Base-by-base conservation (phyloP, 2,888 invertebrate genomes). In the Trissolcus brochymenae region DNA sequence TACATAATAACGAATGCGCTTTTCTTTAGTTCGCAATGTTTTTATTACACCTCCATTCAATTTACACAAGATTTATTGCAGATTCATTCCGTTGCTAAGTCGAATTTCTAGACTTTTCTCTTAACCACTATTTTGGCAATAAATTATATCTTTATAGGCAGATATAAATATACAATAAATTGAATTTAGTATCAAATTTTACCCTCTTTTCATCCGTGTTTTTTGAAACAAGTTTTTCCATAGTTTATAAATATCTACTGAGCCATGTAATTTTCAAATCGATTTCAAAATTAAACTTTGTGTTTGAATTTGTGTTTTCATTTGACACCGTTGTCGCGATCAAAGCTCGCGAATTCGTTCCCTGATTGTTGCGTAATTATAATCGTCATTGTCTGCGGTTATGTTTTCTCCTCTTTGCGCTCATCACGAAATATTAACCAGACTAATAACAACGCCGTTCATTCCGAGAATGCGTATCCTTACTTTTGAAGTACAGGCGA, bases 1-100 rank as follows among this genome's bases (percentile, higher is more conserved):
- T 84, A 83, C 84, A 76, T 84, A 62, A 29, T 13, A 46, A 55
- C 29, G 17, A 55, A 25, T 46, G 21, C 53, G 53, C 13, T 55
- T 35, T 35, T 19, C 19, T 14, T 25, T 21, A n/a, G 13, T 59
- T 62, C 6, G 29, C 51, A 19, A 43, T 2, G 4, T 41, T 57
- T 41, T 41, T 57, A 16, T 46, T 16, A 46, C n/a, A 16, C n/a
- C 14, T 6, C 11, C 16, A 51, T 51, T 51, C 51, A 51, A 51
- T 51, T 19, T 35, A 35, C 35, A 35, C 35, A 35, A 35, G 35
- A 35, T 35, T 35, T 35, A 35, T 35, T 35, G 35, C 35, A 35
- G 35, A 35, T 35, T 35, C 35, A 51, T 51, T 17, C 46, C 14
- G 9, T 51, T 13, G 17, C 51, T 17, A 16, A 51, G 51, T 19